A percentile compares a stretch with the other conserved stretches of the same genome.
Conservation (phyloP, 2,113 vertebrate species). For the Microtus montanus region DNA sequence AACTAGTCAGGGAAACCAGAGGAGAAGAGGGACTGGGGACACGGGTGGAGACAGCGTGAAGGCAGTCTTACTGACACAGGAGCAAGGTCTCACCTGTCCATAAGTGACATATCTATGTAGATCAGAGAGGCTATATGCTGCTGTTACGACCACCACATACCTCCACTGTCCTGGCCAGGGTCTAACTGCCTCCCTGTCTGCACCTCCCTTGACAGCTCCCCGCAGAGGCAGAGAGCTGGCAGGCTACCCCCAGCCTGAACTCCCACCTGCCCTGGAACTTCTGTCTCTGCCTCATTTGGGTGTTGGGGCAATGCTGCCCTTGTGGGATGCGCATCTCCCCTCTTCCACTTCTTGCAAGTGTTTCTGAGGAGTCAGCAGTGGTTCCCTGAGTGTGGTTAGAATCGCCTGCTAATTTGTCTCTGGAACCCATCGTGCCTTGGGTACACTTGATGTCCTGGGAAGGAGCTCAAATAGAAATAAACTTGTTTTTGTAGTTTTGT, state of each 20-base stretch:
- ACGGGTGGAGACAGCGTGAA: neutral
- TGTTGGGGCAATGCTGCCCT: neutral
- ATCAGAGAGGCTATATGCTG: neutral
- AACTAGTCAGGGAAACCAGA: neutral
- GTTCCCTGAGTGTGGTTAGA: conserved; percentile 3
- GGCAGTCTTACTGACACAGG: neutral
- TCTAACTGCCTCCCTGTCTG: neutral
- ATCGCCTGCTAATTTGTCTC: neutral
- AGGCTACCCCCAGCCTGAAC: neutral
- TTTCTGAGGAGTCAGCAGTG: neutral
- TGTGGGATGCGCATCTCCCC: neutral
- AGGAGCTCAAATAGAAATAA: neutral
- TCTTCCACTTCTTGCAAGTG: neutral
- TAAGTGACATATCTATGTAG: neutral
- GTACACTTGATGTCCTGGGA: neutral
- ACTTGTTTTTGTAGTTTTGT: conserved; percentile 20
- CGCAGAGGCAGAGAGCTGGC: neutral
- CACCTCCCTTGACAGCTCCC: neutral
- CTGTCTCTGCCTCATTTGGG: neutral
- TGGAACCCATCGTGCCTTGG: neutral
- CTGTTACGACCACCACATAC: rapidly evolving
- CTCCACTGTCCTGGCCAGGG: rapidly evolving
- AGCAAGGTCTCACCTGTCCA: neutral
- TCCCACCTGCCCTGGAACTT: neutral
- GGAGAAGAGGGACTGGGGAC: neutral